phyloP scores from a whole-genome alignment of 1,140 invertebrate genomes.

The Rhagoletis pomonella region DNA sequence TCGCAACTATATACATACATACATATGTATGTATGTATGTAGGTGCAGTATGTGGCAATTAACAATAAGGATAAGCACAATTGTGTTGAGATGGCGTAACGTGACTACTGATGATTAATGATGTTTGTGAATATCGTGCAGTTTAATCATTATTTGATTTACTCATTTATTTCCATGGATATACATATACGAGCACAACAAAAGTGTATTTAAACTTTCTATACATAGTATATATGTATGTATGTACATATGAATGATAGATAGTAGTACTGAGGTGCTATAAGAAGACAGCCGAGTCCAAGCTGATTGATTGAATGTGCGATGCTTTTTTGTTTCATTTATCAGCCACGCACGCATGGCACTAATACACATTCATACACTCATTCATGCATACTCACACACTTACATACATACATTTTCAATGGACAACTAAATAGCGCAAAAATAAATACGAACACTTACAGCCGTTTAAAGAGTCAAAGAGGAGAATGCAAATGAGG shows the following conservation, averaged over 20 bases:
- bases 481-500: background rate
- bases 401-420: too few species aligned
- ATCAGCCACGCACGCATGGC: too few species aligned
- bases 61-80: background rate
- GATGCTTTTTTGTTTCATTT: background rate
- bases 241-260: too few species aligned
- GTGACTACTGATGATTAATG: background rate
- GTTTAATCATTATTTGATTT: slow-evolving; percentile 6
- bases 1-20: too few species aligned
- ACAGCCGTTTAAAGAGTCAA: background rate
- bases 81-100: background rate
- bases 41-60: background rate
- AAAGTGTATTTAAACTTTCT: background rate
- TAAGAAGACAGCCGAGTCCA: background rate
- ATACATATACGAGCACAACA: background rate
- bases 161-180: background rate
- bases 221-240: background rate
- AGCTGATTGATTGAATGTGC: background rate
- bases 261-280: too few species aligned
- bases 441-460: background rate
- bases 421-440: background rate
- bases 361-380: too few species aligned
- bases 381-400: too few species aligned
- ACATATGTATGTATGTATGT: too few species aligned
- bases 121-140: background rate